Evolutionary conservation across 2,888 invertebrate species (phyloP).

Genomic region (Dascillus cervinus): DNA sequence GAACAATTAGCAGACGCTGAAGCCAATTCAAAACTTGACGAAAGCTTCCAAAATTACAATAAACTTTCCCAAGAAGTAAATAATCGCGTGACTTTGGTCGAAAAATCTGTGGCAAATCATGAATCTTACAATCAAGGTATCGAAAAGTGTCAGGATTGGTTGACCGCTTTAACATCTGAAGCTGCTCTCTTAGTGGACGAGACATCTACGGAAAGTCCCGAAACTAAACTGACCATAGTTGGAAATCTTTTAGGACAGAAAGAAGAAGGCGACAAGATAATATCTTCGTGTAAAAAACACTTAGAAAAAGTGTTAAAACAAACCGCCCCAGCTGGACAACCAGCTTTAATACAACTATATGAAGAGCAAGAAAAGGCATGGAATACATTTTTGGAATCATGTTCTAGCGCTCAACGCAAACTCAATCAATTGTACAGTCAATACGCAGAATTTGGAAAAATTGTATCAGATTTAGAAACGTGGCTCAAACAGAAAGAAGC

Average conservation of each 20-base stretch:
- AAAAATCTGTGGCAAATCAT: conserved; percentile 70
- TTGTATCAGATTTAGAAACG: conserved; percentile 66
- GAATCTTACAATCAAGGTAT: conserved; percentile 74
- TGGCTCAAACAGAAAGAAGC: conserved; percentile 85
- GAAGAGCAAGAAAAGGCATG: conserved; percentile 68
- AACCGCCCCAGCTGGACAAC: conserved; percentile 72
- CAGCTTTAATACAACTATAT: conserved; percentile 61
- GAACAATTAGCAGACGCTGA: conserved; percentile 72
- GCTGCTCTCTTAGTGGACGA: conserved; percentile 71
- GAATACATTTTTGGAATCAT: conserved; percentile 66
- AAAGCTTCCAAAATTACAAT: conserved; percentile 66
- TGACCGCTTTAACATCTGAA: conserved; percentile 71
- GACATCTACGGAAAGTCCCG: conserved; percentile 68
- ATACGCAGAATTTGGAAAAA: conserved; percentile 74
- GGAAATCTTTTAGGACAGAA: conserved; percentile 69
- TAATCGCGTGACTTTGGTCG: conserved; percentile 57
- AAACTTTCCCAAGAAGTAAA: conserved; percentile 59
- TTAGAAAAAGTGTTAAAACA: conserved; percentile 65
- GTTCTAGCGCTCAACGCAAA: conserved; percentile 62
- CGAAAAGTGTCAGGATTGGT: conserved; percentile 76
- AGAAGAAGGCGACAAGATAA: conserved; percentile 63
- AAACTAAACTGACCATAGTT: conserved; percentile 64
- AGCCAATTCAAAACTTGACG: conserved; percentile 64
- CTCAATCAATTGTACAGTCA: conserved; percentile 68
- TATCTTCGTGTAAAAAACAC: conserved; percentile 62